phyloP scores from a whole-genome alignment of 1,140 invertebrate genomes.

The Drosophila subpulchrella region DNA sequence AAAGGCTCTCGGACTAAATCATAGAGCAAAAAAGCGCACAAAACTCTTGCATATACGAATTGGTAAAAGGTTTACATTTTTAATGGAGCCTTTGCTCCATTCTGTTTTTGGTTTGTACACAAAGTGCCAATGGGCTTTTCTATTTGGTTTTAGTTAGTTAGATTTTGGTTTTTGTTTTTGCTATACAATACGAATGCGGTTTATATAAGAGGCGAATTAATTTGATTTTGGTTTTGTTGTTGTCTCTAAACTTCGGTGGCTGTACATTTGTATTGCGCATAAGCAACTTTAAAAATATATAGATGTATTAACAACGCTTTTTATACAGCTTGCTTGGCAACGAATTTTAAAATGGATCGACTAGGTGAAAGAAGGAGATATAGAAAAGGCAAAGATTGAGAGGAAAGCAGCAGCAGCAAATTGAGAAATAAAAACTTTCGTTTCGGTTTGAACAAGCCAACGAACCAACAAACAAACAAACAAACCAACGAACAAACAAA shows the following conservation, averaged over 20 bases:
- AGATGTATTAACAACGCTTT: constrained; percentile 30
- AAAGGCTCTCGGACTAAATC: constrained; percentile 25
- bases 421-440: constrained; percentile 34
- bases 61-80: constrained; percentile 31
- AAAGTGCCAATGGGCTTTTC: constrained; percentile 68
- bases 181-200: constrained; percentile 55
- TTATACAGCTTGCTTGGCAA: constrained; percentile 42
- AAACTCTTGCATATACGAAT: constrained; percentile 58
- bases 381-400: constrained; percentile 4
- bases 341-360: constrained; percentile 12
- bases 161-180: constrained; percentile 29
- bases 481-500: constrained; percentile 51
- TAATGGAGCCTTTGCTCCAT: constrained; percentile 2
- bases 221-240: constrained; percentile 28
- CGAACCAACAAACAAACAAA: constrained; percentile 50
- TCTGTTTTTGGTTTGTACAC: constrained; percentile 51
- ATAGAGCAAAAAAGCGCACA: constrained; percentile 58
- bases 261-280: constrained; percentile 53
- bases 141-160: constrained; percentile 34
- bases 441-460: constrained; percentile 47
- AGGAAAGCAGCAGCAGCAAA: constrained; percentile 55
- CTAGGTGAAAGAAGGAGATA: constrained; percentile 30
- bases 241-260: constrained; percentile 47
- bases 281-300: constrained; percentile 33
- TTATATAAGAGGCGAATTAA: constrained; percentile 39